Evolutionary conservation across 2,888 invertebrate genomes (phyloP), one percentile per base, ranked within the genome.

Genomic region (Eremobia ochroleuca): DNA sequence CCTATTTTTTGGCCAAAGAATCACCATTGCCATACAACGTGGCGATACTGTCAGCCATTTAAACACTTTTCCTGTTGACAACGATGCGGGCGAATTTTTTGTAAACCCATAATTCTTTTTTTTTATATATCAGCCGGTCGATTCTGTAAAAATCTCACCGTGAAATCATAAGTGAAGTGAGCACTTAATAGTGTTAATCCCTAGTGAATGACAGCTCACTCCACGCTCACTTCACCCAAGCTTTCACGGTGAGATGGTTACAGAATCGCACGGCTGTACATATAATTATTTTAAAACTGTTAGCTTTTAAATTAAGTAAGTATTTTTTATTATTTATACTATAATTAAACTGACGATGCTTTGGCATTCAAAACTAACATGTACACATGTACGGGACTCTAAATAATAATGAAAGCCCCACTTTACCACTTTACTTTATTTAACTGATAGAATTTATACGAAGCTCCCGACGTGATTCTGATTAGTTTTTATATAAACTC

Each of bases 401-500:
- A 43, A n/a, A 67, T 9, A 71, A 62, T 74, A 31, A 58, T 66
- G 28, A 55, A 52, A 80, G 2, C 34, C 58, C 37, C 43, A 70
- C 82, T 78, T 83, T 25, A 76, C 72, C 28, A 76, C 72, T n/a
- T 21, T 15, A 65, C 43, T 83, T 86, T 90, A 90, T 92, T 91
- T 90, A 91, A 90, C 89, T 88, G 89, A 91, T 89, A 91, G 89
- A 91, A 92, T 93, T 93, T 93, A 91, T 93, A 90, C 87, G 88
- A 87, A 91, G 92, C 92, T 92, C 92, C 91, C 92, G 87, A 92
- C 86, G 90, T 92, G 92, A 93, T 90, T 89, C 89, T 92, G 90
- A 92, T 92, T 93, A 92, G 91, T 90, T 93, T 94, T 91, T 92
- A 91, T 93, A 93, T 92, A 93, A 93, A 93, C 91, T 90, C 85